These are phyloP conservation scores for Malurus splendens DNA, from an alignment of 2,797 vertebrate genomes.

Conservation along the genomic window DNA sequence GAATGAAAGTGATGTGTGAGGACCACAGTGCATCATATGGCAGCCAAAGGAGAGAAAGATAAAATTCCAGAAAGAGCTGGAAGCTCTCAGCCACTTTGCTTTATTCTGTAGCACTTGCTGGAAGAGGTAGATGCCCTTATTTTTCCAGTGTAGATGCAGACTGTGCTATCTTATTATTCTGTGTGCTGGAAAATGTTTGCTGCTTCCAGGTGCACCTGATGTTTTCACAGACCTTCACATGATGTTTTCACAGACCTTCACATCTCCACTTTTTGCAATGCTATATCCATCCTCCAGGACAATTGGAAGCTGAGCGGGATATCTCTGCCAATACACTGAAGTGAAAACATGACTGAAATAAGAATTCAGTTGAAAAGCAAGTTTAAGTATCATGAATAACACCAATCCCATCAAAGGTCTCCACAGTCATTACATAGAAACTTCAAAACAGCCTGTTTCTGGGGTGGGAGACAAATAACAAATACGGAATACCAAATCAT, in stretches of 20 bases:
- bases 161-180: background rate
- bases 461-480: background rate
- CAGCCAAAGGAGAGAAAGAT: background rate
- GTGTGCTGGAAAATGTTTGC: background rate
- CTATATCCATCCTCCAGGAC: background rate
- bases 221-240: slow-evolving; percentile 40
- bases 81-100: background rate
- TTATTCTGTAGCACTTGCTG: background rate
- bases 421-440: background rate
- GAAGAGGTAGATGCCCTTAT: background rate
- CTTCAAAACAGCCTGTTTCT: background rate
- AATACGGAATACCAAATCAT: background rate
- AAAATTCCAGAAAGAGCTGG: background rate
- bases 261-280: background rate
- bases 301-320: background rate
- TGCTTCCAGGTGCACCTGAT: slow-evolving; percentile 7
- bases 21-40: background rate
- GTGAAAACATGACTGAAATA: background rate
- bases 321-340: slow-evolving; percentile 29
- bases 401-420: background rate
- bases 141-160: background rate
- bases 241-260: slow-evolving; percentile 34
- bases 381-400: background rate
- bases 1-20: background rate
- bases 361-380: background rate